Evolutionary conservation across 2,797 vertebrate genomes (phyloP), one percentile per base, ranked within the genome.

Genomic region (Phoebastria nigripes): DNA sequence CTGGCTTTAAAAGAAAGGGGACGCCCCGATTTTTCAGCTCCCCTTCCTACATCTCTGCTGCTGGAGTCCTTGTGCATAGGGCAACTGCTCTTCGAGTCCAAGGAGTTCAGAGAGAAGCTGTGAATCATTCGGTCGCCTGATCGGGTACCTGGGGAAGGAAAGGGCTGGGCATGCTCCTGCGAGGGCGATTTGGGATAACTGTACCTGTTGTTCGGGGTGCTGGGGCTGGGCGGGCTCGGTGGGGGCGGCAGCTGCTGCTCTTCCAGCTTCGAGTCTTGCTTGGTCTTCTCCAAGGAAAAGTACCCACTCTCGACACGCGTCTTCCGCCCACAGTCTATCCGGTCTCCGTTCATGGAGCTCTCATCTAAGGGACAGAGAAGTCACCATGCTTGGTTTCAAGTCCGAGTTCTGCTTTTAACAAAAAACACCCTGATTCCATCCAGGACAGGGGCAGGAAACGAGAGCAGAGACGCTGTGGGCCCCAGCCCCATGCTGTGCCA

Each of bases 221-320:
- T 96, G 82, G 98, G 98, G 93, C 96, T 98, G 97, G 96, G 97
- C 0, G 95, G 98, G 95, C 97, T 98, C 18, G 97, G 98, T 0
- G 97, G 98, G 20, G 96, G 96, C 1, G 97, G 98, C 73, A 98
- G 94, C 46, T 97, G 97, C 87, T 98, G 98, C 58, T 98, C 98
- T 93, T 98, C 98, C 5, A 97, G 94, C 95, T 98, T 98, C 5
- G 97, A 88, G 92, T 99, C 99, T n/a, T 99, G 98, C 96, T 99
- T 99, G 87, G 98, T 98, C 98, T 99, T 99, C 98, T 99, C 99
- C 98, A 99, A 97, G 70, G 99, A 99, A 87, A 99, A 99, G 97
- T 99, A 99, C 51, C 99, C 99, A 0, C 99, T 99, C 96, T 99
- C 99, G 4, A 99, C 99, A 15, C 99, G 99, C 1, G 99, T 98